phyloP scores from a whole-genome alignment of 2,113 vertebrate species.

The Corythornis madagascariensis region DNA sequence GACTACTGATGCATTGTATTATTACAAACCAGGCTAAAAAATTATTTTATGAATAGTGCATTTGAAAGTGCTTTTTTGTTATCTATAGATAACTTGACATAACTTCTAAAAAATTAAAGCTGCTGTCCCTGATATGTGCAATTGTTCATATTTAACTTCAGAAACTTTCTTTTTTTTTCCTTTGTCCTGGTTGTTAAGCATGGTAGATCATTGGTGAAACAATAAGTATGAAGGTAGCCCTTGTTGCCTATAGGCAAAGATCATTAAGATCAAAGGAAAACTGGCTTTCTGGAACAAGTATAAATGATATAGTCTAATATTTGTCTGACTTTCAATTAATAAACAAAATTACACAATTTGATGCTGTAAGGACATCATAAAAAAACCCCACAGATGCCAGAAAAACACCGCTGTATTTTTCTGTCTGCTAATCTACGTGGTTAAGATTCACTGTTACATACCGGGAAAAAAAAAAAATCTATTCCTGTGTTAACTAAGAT shows the following conservation, averaged over 20 bases:
- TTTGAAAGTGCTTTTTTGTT: neutral
- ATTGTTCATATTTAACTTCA: neutral
- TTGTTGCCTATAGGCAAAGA: neutral
- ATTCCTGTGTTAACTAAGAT: neutral
- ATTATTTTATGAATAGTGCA: neutral
- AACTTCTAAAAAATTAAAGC: neutral
- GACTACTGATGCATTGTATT: neutral
- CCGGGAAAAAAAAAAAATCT: neutral
- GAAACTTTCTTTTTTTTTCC: neutral
- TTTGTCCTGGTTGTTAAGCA: neutral
- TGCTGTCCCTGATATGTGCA: fast-evolving
- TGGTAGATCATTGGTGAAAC: neutral
- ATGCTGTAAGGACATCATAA: neutral
- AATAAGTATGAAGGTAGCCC: neutral
- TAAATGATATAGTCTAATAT: neutral
- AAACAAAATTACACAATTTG: neutral
- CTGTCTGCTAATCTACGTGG: neutral
- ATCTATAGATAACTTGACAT: neutral
- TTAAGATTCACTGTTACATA: neutral
- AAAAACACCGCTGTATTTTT: neutral
- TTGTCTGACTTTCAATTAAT: neutral
- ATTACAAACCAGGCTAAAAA: neutral
- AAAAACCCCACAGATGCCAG: neutral
- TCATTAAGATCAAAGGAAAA: neutral
- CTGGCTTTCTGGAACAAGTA: neutral